These are phyloP conservation scores for Drosophila nr. perissopoda DNA, from an alignment of 2,888 invertebrate genomes.

Conservation along the genomic window DNA sequence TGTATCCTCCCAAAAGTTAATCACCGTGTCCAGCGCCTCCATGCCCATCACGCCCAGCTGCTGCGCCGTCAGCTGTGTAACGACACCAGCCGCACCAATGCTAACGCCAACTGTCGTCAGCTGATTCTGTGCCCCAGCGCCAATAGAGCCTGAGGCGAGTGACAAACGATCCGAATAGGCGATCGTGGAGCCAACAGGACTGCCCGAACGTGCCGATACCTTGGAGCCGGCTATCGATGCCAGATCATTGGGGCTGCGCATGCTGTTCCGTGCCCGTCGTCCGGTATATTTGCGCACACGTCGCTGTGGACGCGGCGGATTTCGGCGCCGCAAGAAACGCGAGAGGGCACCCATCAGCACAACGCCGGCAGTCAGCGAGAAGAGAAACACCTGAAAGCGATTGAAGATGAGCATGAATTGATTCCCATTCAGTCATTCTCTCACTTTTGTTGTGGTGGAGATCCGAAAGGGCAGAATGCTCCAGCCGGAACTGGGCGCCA, in stretches of 20 bases:
- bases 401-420: not conserved
- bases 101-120: conserved; percentile 1
- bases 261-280: conserved; percentile 86
- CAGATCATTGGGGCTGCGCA: conserved; percentile 90
- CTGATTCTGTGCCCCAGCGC: conserved; percentile 85
- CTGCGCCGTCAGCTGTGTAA: conserved; percentile 91
- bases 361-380: conserved; percentile 87
- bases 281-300: conserved; percentile 87
- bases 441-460: conserved; percentile 84
- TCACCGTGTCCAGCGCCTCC: conserved; percentile 96
- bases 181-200: conserved; percentile 87
- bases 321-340: conserved; percentile 90
- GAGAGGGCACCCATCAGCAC: conserved; percentile 93
- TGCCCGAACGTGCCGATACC: conserved; percentile 87
- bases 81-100: conserved; percentile 16
- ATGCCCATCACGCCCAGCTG: conserved; percentile 96
- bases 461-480: conserved; percentile 81
- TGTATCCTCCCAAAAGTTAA: conserved; percentile 98
- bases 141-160: conserved; percentile 89
- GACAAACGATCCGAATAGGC: conserved; percentile 89
- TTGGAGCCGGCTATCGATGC: conserved; percentile 89
- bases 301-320: conserved; percentile 87
- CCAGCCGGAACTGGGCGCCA: conserved; percentile 75
- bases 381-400: conserved; percentile 84
- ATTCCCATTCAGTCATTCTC: not conserved